A percentile compares a stretch with the other conserved stretches of the same genome.
Conservation (phyloP, 2,113 vertebrate genomes). For the Entomyzon cyanotis region DNA sequence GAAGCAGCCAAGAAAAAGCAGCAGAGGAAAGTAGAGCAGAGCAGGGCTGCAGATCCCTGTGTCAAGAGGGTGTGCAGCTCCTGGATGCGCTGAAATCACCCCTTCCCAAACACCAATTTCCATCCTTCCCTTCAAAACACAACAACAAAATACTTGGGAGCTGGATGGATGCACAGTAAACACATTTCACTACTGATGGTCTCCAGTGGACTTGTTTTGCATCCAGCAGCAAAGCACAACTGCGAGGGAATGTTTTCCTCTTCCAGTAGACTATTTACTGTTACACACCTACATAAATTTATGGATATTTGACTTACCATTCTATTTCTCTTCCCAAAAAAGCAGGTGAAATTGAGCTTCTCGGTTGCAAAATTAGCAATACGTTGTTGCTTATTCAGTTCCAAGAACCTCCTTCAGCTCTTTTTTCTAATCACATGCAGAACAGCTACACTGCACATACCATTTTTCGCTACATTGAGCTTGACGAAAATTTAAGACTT, state of each 20-base stretch:
- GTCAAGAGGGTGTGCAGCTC: background rate
- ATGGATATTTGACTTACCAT: background rate
- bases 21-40: background rate
- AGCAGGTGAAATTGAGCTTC: background rate
- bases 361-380: background rate
- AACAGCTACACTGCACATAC: background rate
- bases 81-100: background rate
- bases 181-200: background rate
- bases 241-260: background rate
- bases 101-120: background rate
- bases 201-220: background rate
- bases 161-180: background rate
- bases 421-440: background rate
- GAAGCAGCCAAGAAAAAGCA: background rate
- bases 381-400: background rate
- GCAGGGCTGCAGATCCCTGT: background rate
- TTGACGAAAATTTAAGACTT: constrained; percentile 35
- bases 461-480: constrained; percentile 22
- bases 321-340: background rate
- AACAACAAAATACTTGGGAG: background rate
- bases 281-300: background rate
- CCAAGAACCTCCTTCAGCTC: background rate
- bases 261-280: background rate
- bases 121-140: background rate
- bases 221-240: background rate